Evolutionary conservation across 2,888 invertebrate species (phyloP), one percentile per base, ranked within the genome.

Genomic region (Tolmerus cingulatus): DNA sequence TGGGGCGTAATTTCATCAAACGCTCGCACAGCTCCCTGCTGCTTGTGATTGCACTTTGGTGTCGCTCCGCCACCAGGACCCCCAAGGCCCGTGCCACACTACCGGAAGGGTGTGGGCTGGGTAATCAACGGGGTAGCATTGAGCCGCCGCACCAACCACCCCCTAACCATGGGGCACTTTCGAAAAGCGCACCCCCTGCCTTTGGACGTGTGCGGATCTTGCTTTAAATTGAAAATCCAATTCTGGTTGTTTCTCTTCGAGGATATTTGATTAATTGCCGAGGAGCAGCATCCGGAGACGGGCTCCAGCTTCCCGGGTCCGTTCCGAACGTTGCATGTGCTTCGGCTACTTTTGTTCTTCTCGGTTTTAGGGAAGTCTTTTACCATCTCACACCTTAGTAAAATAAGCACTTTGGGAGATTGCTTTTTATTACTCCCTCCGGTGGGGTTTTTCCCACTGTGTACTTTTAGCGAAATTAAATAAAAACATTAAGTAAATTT

Each of bases 1-100:
- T 40, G 78, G 78, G 23, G 40, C 46, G 78, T 78, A 78, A 78
- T 78, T 78, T 46, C 78, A 78, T 78, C 43, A 78, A 46, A 78
- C 23, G 40, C 37, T 78, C 23, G 77, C 77, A 78, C 43, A 78
- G 23, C 19, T 19, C 37, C 78, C 23, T 27, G 40, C 27, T 40
- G 43, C 27, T 43, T 78, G 43, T 78, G 40, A 78, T 43, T 78
- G 78, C 78, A 78, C 23, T 43, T 78, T 78, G 40, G 43, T 78
- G 40, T 78, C 66, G 40, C n/a, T 37, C 16, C 34, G 34, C 40
- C n/a, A n/a, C 37, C 34, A 9, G 8, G 8, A 2, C 37, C 76
- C 37, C n/a, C 3, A 12, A 74, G 27, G 23, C 40, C 76, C 76
- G 19, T n/a, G n/a, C n/a, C 51, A 51, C 51, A 51, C 51, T 51